These are phyloP conservation scores for Lepidostoma basale DNA, from an alignment of 1,140 invertebrate genomes.

Conservation along the genomic window DNA sequence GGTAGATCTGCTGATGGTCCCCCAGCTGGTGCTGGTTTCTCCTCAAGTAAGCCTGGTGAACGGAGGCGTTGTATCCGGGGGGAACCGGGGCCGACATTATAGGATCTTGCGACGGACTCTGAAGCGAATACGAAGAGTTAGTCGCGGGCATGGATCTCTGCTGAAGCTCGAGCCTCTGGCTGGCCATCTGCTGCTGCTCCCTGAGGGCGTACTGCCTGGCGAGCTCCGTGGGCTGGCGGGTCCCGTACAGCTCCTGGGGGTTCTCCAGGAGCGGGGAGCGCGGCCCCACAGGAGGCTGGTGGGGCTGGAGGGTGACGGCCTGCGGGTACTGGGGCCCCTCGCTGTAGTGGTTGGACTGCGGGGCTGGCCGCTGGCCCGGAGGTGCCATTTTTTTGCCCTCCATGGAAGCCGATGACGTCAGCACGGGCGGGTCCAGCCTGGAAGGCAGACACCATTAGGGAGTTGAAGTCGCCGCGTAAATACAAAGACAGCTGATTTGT, in stretches of 20 bases:
- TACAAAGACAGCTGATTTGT: too few relatives aligned
- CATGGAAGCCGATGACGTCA: slow-evolving; percentile 67
- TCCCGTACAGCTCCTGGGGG: slow-evolving; percentile 59
- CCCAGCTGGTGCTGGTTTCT: slow-evolving; percentile 55
- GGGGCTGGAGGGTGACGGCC: slow-evolving; percentile 56
- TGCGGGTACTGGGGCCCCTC: slow-evolving; percentile 52
- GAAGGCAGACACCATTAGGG: slow-evolving; percentile 49
- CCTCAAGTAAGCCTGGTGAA: slow-evolving; percentile 60
- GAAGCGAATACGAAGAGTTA: slow-evolving; percentile 46
- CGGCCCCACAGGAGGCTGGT: slow-evolving; percentile 56
- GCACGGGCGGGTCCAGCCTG: slow-evolving; percentile 73
- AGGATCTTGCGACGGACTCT: slow-evolving; percentile 39
- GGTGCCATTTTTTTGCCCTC: slow-evolving; percentile 69
- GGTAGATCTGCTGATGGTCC: slow-evolving; percentile 62
- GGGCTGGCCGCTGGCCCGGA: slow-evolving; percentile 55
- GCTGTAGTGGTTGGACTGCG: slow-evolving; percentile 53
- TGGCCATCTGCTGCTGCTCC: slow-evolving; percentile 57
- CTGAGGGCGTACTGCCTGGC: slow-evolving; percentile 56
- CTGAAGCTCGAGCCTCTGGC: slow-evolving; percentile 50
- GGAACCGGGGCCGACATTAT: slow-evolving; percentile 49
- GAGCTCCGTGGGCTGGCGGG: slow-evolving; percentile 56
- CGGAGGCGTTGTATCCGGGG: slow-evolving; percentile 59
- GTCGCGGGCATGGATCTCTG: slow-evolving; percentile 51
- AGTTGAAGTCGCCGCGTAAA: too few relatives aligned
- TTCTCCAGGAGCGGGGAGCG: slow-evolving; percentile 60